Evolutionary conservation across 2,113 vertebrate genomes (phyloP).

Genomic region (Perca schrenkii): DNA sequence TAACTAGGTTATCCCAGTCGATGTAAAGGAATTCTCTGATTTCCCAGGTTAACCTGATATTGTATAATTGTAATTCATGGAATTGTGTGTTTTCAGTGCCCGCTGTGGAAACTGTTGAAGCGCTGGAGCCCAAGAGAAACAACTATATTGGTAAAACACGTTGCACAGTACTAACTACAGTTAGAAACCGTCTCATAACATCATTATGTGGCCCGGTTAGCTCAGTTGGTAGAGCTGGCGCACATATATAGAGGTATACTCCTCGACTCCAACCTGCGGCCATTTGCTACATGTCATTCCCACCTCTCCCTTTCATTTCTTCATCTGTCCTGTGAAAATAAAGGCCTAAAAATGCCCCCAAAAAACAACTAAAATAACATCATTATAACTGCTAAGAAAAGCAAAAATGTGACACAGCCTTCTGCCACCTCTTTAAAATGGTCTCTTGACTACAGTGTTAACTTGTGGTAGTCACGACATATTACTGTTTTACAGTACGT

Average conservation of each 20-base stretch:
- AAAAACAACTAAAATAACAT: not conserved
- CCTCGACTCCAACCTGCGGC: too few relatives aligned
- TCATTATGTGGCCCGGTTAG: too few relatives aligned
- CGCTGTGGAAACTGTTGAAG: slow-evolving; percentile 10
- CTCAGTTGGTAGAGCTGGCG: too few relatives aligned
- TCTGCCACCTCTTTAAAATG: not conserved
- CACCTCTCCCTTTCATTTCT: too few relatives aligned
- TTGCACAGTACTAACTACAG: not conserved
- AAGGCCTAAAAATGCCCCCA: too few relatives aligned
- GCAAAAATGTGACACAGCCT: not conserved
- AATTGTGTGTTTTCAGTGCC: slow-evolving; percentile 60
- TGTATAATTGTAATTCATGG: not conserved
- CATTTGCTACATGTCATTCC: too few relatives aligned
- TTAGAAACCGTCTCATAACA: not conserved
- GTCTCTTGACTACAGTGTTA: not conserved
- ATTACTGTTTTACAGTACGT: too few relatives aligned
- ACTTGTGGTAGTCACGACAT: too few relatives aligned
- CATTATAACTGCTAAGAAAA: not conserved
- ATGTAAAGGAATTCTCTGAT: not conserved
- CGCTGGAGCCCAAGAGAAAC: slow-evolving; percentile 31
- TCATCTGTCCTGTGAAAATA: too few relatives aligned
- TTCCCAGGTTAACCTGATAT: not conserved
- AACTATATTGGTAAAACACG: slow-evolving; percentile 63
- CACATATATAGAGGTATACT: too few relatives aligned
- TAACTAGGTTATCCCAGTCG: not conserved